phyloP scores from a whole-genome alignment of 2,797 vertebrate species.

The Peromyscus aztecus region DNA sequence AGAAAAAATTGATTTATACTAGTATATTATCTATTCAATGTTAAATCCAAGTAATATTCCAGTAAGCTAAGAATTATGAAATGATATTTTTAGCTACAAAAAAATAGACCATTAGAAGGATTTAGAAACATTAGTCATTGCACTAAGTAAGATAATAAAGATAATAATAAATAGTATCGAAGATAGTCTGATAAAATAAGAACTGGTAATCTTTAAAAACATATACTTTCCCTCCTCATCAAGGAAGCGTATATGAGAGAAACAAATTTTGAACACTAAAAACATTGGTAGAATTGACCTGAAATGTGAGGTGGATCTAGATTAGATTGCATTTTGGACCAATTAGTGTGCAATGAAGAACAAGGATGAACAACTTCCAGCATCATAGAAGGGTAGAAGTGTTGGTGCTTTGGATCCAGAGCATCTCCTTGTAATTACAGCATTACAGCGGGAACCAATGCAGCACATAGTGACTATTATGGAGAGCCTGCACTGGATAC shows the following conservation, averaged over 20 bases:
- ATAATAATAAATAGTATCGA: neutral
- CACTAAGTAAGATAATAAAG: neutral
- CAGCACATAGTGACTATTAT: fast-evolving
- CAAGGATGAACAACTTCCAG: neutral
- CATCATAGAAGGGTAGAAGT: neutral
- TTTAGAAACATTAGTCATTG: neutral
- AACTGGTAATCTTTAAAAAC: neutral
- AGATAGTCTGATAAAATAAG: neutral
- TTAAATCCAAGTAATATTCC: neutral
- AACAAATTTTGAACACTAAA: neutral
- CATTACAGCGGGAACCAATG: neutral
- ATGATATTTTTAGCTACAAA: constrained; percentile 32
- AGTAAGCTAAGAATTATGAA: neutral
- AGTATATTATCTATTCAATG: neutral
- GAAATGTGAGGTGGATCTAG: neutral
- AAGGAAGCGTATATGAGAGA: neutral
- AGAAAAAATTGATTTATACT: neutral
- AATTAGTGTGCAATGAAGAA: neutral
- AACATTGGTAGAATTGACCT: neutral
- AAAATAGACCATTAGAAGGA: neutral
- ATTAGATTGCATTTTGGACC: neutral
- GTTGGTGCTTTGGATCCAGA: neutral
- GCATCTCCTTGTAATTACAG: neutral
- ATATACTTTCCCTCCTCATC: neutral
- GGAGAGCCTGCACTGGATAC: neutral